Base-by-base conservation (phyloP, 2,113 vertebrate genomes). In the Amazona guildingii region DNA sequence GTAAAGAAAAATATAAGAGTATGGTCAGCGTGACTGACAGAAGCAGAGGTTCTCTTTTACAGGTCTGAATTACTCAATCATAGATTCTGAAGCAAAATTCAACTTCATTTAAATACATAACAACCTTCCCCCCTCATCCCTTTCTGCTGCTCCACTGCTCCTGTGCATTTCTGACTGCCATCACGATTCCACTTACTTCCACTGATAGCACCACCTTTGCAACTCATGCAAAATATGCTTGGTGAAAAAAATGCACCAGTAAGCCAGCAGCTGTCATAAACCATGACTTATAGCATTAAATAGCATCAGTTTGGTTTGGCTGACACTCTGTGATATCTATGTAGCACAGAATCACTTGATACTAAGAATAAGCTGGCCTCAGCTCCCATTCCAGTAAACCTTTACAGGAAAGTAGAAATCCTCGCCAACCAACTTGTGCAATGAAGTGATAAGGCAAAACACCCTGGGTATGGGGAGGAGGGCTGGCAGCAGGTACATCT, bases 221-320 rank as follows among this genome's bases (percentile, higher is more conserved):
- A 81, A 72, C 35, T 82, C 73, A 66, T 48, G 73, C 77, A 87
- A 92, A 93, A 84, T 41, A 48, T 13, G 10, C 37, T 69, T 21
- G 6, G 37, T 83, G 73, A 81, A 74, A 62, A 90, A 92, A 88
- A 90, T 48, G 15, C 23, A 82, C 39, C 77, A 93, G 41, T 17
- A 82, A 73, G 44, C 19, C 64, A 94, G 44, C 21, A 83, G 55
- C 69, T 93, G 62, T 68, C 76, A 87, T 83, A 72, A 86, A 79
- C 83, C 86, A 54, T 78, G 90, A 92, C 49, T 92, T 95, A 91
- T 0, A 76, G 77, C 69, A 76, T 84, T 87, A 86, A 90, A 69
- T 2, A 62, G 39, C 79, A 84, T 68, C 54, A 25, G 66, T 79
- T 86, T 75, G 33, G 9, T 84, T 95, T 86, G 91, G 57, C 69